A percentile compares a stretch with the other conserved stretches of the same genome.
phyloP scores from a whole-genome alignment of 2,113 vertebrate species.

The Beaufortia kweichowensis region DNA sequence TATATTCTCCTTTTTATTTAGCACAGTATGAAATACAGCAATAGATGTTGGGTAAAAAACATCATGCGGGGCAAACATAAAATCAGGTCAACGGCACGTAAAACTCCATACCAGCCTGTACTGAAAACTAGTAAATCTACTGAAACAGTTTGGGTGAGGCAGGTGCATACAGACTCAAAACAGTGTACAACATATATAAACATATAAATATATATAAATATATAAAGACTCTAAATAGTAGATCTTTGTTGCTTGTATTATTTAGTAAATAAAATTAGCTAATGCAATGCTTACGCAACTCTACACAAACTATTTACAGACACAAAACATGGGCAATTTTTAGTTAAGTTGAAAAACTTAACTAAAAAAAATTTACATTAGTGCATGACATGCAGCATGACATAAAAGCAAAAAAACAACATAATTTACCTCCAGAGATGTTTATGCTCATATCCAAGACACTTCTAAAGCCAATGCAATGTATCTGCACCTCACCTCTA shows the following conservation, averaged over 20 bases:
- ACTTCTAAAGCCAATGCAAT: constrained; percentile 19
- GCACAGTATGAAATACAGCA: neutral
- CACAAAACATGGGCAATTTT: no score
- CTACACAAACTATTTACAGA: no score
- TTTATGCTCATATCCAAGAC: constrained; percentile 59
- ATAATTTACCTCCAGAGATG: constrained; percentile 56
- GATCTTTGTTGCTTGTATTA: neutral
- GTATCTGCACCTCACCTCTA: constrained; percentile 39
- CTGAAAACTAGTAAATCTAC: neutral
- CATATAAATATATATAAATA: no score
- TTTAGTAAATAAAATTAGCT: no score
- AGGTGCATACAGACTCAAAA: neutral
- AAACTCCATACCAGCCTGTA: neutral
- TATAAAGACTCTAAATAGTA: neutral
- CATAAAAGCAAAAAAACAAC: neutral
- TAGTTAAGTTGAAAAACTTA: no score
- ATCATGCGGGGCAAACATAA: neutral
- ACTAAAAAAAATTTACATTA: no score
- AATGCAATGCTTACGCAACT: no score
- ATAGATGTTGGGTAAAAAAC: neutral
- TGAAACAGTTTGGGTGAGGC: neutral
- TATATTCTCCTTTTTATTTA: neutral
- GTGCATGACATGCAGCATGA: no score
- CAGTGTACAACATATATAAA: no score
- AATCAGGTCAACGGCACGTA: neutral